phyloP scores from a whole-genome alignment of 1,140 invertebrate genomes.

The Hetaerina americana region DNA sequence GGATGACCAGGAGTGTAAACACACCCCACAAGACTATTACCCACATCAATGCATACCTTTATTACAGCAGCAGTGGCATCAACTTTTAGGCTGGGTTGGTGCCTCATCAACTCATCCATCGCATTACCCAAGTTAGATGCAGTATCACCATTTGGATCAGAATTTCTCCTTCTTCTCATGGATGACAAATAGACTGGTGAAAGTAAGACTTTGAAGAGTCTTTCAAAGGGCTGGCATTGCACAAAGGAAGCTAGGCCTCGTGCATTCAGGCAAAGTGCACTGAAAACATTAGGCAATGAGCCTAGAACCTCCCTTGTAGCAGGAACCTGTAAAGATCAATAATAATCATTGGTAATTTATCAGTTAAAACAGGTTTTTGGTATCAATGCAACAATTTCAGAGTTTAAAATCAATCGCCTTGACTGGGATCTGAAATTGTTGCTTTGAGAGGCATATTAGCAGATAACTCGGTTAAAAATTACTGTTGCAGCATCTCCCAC shows the following conservation, averaged over 20 bases:
- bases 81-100: constrained; percentile 71
- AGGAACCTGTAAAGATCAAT: constrained; percentile 58
- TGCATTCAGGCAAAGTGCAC: constrained; percentile 75
- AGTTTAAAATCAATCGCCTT: too few species aligned
- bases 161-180: constrained; percentile 67
- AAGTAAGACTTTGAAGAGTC: constrained; percentile 68
- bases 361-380: too few species aligned
- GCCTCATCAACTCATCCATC: constrained; percentile 87
- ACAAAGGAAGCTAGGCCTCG: constrained; percentile 71
- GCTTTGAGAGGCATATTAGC: too few species aligned
- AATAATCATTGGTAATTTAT: too few species aligned
- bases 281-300: constrained; percentile 82
- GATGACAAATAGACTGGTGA: constrained; percentile 75
- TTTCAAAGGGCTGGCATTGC: constrained; percentile 70
- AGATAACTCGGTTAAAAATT: too few species aligned
- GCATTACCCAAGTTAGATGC: constrained; percentile 80
- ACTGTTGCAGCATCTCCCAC: too few species aligned
- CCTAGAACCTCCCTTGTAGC: constrained; percentile 79
- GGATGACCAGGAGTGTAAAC: too few species aligned
- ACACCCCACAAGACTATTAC: not conserved
- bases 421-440: too few species aligned
- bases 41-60: constrained; percentile 33
- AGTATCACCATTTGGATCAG: constrained; percentile 77
- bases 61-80: constrained; percentile 74
- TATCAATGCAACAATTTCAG: too few species aligned